Percentiles rank a stretch among this genome's conserved stretches.
Conservation (phyloP, 1,140 invertebrate genomes). For the Drosophila tropicalis region DNA sequence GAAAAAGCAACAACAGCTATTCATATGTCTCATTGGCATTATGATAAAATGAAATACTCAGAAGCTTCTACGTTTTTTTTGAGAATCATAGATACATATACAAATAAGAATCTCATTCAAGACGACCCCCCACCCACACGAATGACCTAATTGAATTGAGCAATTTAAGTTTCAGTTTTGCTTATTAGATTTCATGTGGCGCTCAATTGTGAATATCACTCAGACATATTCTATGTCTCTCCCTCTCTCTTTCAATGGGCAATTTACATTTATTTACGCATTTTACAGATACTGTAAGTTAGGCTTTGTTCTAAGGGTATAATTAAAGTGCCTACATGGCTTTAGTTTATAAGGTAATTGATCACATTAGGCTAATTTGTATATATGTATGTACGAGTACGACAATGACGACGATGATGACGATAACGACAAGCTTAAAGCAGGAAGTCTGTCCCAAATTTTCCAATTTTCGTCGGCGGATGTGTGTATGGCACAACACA, state of each 20-base stretch:
- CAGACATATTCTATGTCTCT: slow-evolving; percentile 22
- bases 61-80: slow-evolving; percentile 13
- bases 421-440: neutral
- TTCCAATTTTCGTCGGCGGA: slow-evolving; percentile 1
- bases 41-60: slow-evolving; percentile 43
- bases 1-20: slow-evolving; percentile 23
- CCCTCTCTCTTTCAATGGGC: slow-evolving; percentile 46
- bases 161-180: slow-evolving; percentile 55
- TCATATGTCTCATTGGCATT: slow-evolving; percentile 38
- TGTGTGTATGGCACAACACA: neutral
- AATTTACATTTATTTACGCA: slow-evolving; percentile 46
- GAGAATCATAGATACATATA: no score
- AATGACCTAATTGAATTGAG: slow-evolving; percentile 72
- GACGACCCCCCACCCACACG: slow-evolving; percentile 26
- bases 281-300: slow-evolving; percentile 37
- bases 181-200: slow-evolving; percentile 71
- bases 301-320: slow-evolving; percentile 62
- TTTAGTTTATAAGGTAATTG: slow-evolving; percentile 44
- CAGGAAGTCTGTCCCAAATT: slow-evolving; percentile 66
- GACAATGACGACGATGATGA: neutral
- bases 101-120: slow-evolving; percentile 3
- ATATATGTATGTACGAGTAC: slow-evolving; percentile 12
- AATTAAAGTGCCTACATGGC: slow-evolving; percentile 68
- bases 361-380: slow-evolving; percentile 65
- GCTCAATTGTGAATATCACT: slow-evolving; percentile 54